These are phyloP conservation scores for Mycteria americana DNA, from an alignment of 2,797 vertebrate species.

Conservation along the genomic window DNA sequence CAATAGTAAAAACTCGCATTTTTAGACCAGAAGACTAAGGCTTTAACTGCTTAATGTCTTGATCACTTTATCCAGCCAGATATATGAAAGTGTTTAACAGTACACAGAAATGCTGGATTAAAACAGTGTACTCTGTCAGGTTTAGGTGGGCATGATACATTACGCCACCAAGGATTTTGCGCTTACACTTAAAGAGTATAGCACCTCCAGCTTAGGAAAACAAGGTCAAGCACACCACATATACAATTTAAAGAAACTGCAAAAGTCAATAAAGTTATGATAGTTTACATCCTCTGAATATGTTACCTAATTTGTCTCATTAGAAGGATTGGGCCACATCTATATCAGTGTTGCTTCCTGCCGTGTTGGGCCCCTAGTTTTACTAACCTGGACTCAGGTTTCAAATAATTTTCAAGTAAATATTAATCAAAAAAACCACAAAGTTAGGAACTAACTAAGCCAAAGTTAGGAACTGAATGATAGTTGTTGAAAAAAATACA, in stretches of 20 bases:
- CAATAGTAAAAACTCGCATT: not conserved
- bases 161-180: not conserved
- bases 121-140: not conserved
- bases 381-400: not conserved
- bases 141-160: not conserved
- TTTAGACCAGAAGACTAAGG: not conserved
- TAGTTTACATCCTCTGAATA: not conserved
- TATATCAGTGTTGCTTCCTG: not conserved
- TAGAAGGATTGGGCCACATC: accelerated
- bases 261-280: not conserved
- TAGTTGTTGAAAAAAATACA: not conserved
- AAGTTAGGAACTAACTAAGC: not conserved
- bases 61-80: not conserved
- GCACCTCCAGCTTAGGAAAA: not conserved
- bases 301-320: not conserved
- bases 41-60: not conserved
- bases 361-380: not conserved
- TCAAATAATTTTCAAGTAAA: not conserved
- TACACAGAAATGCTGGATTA: not conserved
- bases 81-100: not conserved
- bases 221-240: not conserved
- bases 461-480: not conserved
- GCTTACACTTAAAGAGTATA: not conserved
- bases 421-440: not conserved
- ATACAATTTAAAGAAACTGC: not conserved